Conservation (phyloP, 1,140 invertebrate genomes). For the Bathynomus jamesi region DNA sequence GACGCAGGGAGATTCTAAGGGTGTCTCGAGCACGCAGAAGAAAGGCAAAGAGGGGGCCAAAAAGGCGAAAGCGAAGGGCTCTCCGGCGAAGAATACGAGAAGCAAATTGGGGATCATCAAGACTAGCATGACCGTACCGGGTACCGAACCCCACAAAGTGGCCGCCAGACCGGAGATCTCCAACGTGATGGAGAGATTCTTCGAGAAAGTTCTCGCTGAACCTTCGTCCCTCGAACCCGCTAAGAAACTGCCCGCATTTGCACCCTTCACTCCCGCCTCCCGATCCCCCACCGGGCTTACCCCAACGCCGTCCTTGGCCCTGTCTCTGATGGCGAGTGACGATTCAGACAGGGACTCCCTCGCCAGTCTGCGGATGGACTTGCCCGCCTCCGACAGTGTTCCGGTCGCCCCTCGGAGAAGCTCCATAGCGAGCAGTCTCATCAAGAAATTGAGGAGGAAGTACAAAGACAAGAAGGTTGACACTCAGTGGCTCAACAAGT, state of each 20-base stretch:
- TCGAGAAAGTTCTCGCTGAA: constrained; percentile 49
- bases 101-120: constrained; percentile 27
- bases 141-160: constrained; percentile 50
- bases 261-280: constrained; percentile 1
- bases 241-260: constrained; percentile 29
- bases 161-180: constrained; percentile 49
- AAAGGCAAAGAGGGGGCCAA: constrained; percentile 9
- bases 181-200: constrained; percentile 39
- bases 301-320: constrained; percentile 34
- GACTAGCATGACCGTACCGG: constrained; percentile 17
- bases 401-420: constrained; percentile 19
- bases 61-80: constrained; percentile 8
- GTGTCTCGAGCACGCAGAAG: constrained; percentile 13
- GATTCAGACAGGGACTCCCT: constrained; percentile 32
- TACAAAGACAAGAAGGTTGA: constrained; percentile 32
- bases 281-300: constrained; percentile 31
- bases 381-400: constrained; percentile 32
- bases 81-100: constrained; percentile 28
- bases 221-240: constrained; percentile 37
- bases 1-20: constrained; percentile 7
- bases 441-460: constrained; percentile 29
- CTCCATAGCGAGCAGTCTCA: constrained; percentile 27
- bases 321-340: constrained; percentile 35
- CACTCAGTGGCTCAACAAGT: constrained; percentile 23
- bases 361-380: constrained; percentile 27